A percentile compares a stretch with the other conserved stretches of the same genome.
These are phyloP conservation scores for Cydia strobilella DNA, from an alignment of 1,140 invertebrate genomes.

Conservation along the genomic window DNA sequence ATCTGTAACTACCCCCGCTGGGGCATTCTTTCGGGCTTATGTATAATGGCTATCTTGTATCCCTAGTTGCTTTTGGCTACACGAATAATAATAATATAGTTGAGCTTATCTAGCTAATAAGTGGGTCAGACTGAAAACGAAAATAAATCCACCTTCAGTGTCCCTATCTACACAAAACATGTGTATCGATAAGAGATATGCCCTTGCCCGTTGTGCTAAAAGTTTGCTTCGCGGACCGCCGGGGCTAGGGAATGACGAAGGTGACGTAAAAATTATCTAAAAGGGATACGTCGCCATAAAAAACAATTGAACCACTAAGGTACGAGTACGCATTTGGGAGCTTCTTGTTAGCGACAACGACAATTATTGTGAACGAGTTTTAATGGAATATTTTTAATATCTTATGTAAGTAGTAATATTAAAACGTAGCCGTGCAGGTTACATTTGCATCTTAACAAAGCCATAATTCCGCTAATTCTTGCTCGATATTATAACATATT, in stretches of 20 bases:
- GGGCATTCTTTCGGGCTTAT: constrained; percentile 17
- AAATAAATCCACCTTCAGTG: no score
- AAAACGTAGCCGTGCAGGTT: neutral
- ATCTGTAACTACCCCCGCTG: constrained; percentile 17
- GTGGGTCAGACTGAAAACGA: neutral
- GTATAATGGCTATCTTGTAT: constrained; percentile 1
- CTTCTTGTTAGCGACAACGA: no score
- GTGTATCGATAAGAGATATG: neutral
- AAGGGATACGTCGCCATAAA: no score
- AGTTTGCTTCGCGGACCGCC: no score
- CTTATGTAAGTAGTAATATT: neutral
- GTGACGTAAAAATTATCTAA: no score
- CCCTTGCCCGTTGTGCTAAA: no score
- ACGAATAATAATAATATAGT: neutral
- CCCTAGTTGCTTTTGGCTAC: neutral
- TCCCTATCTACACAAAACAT: neutral
- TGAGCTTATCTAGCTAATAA: neutral
- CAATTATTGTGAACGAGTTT: no score
- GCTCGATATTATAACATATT: neutral
- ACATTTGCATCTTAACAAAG: neutral
- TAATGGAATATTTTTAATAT: no score
- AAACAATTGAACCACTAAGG: no score
- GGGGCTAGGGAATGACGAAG: no score
- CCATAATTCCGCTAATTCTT: neutral
- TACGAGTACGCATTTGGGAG: no score